Conservation (phyloP, 2,797 vertebrate species). For the Erpetoichthys calabaricus region DNA sequence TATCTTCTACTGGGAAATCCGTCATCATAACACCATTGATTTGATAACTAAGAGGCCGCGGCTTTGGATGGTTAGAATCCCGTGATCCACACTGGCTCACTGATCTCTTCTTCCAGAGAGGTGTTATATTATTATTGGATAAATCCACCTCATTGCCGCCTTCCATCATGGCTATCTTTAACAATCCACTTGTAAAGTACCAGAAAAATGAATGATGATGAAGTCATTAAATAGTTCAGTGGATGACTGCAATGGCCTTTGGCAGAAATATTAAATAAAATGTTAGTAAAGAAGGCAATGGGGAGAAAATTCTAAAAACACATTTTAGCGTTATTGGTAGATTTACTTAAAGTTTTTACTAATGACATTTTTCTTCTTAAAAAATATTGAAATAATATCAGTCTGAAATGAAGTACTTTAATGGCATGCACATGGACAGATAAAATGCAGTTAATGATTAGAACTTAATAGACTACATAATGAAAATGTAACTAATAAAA, state of each 20-base stretch:
- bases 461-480: too few relatives aligned
- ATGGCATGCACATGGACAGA: too few relatives aligned
- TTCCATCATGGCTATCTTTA: conserved; percentile 41
- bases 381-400: too few relatives aligned
- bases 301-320: too few relatives aligned
- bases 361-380: too few relatives aligned
- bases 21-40: conserved; percentile 54
- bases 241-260: conserved; percentile 18
- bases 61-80: conserved; percentile 28
- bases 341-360: too few relatives aligned
- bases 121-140: conserved; percentile 56
- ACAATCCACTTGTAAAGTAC: neutral
- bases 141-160: conserved; percentile 60
- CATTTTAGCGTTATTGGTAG: too few relatives aligned
- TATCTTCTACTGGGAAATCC: conserved; percentile 64
- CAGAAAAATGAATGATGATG: conserved; percentile 13
- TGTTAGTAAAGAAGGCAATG: neutral
- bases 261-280: conserved; percentile 22
- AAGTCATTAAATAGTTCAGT: conserved; percentile 19
- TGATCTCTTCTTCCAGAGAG: conserved; percentile 56
- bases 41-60: conserved; percentile 68
- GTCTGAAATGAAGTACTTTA: too few relatives aligned
- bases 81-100: conserved; percentile 29
- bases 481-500: too few relatives aligned
- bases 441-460: too few relatives aligned